Evolutionary conservation across 1,140 invertebrate species (phyloP), one percentile per base, ranked within the genome.

Genomic region (Dufourea novaeangliae): DNA sequence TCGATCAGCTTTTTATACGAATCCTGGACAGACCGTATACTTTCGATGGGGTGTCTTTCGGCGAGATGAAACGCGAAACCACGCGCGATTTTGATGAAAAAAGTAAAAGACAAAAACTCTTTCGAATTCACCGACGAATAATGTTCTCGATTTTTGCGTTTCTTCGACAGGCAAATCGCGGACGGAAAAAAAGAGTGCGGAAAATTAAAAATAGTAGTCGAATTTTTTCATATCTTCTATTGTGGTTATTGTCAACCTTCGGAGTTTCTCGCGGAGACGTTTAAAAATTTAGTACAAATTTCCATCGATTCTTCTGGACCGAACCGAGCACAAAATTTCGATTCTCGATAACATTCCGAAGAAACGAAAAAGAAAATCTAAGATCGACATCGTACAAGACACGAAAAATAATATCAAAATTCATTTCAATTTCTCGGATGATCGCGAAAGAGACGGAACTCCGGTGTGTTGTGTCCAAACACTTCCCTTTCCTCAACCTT

Each of bases 41-140:
- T 91, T 89, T 89, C 86, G 87, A 90, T 88, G 85, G 84, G 75
- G 87, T 88, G 80, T 85, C 86, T 89, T 90, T 88, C 87, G 82
- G 84, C 73, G 62, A 83, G 79, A 88, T 61, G 56, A 79, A 56
- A 87, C 77, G 50, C 76, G 69, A 72, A 62, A 78, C 73, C 52
- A 57, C 12, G 46, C 41, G 20, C 41, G 27, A 22, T 41, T 14
- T 2, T 14, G 32, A 46, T 12, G 37, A 37, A 41, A 29, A 72
- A 61, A 62, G 46, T 8, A n/a, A 50, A 0, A n/a, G 46, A 50
- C n/a, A n/a, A n/a, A n/a, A n/a, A n/a, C n/a, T n/a, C n/a, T n/a
- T n/a, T n/a, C n/a, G 20, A 5, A 67, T 80, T 83, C 50, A 62
- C 41, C 64, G 78, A 75, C 34, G 61, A n/a, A 83, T 44, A 50